Base-by-base conservation (phyloP, 2,113 vertebrate genomes). In the Vidua macroura region DNA sequence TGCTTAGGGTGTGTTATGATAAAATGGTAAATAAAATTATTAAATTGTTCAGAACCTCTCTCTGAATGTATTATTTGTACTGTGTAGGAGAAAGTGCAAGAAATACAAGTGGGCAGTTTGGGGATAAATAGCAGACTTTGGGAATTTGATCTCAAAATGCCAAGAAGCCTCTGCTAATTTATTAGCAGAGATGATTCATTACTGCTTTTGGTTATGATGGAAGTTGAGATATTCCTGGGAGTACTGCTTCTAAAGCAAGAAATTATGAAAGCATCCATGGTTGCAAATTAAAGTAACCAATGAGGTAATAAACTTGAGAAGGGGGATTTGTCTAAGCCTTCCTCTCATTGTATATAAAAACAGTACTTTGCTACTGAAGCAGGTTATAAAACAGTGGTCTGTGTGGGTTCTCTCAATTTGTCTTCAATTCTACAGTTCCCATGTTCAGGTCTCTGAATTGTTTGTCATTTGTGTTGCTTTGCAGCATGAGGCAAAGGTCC, bases 61-160 rank as follows among this genome's bases (percentile, higher is more conserved):
- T 92, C 48, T 83, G 70, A 91, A 83, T 77, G 31, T 44, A 51
- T 93, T 76, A 56, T 76, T 95, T 93, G 11, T 88, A 63, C 43
- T 24, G 16, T 16, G 31, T 68, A 75, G 46, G 68, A 77, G 55
- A 66, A 84, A n/a, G 27, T 35, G 37, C 24, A 82, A 82, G 69
- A 91, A 91, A 44, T 55, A 3, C 5, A 49, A 69, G 28, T 18
- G 23, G 37, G 20, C 16, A 73, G 5, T 91, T 76, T 69, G 27
- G 35, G 58, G n/a, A 41, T 81, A 52, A 88, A 68, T 7, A 80
- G 43, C 39, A 88, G 55, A 49, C n/a, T 56, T 43, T 4, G 7
- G 58, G 30, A 84, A 59, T 55, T 63, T 62, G 62, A 59, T 83
- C 31, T 81, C n/a, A 81, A 63, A 70, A 66, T 88, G 44, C 33